Conservation (phyloP, 2,113 vertebrate genomes). For the Orientallactaga bullata region DNA sequence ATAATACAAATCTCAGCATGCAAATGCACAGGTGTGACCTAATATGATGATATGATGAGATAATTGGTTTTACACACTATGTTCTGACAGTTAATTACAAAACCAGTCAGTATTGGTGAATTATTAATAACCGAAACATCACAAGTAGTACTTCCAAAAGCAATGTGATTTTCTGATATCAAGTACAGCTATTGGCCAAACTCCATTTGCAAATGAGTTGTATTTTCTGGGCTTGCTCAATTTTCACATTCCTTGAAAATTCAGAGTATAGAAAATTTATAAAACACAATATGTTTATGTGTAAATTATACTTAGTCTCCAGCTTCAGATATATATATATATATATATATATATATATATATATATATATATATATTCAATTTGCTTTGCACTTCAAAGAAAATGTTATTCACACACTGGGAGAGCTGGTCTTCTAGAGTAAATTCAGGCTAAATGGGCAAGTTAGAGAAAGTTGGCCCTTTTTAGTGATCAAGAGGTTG, state of each 20-base stretch:
- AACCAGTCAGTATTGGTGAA: neutral
- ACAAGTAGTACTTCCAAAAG: neutral
- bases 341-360: no score
- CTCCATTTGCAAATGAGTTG: neutral
- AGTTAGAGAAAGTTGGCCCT: neutral
- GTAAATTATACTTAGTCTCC: neutral
- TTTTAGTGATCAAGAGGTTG: neutral
- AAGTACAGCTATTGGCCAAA: neutral
- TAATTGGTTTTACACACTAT: neutral
- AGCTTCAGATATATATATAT: neutral
- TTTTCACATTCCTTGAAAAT: neutral
- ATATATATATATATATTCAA: no score
- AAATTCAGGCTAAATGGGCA: neutral
- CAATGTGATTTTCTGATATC: neutral
- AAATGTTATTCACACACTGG: neutral
- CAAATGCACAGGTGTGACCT: neutral
- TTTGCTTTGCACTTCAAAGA: neutral
- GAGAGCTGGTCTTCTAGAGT: neutral
- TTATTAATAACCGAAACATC: neutral
- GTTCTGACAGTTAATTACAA: conserved; percentile 24
- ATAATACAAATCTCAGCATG: neutral
- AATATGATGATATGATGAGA: neutral
- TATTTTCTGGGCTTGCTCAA: neutral
- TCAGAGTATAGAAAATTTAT: neutral
- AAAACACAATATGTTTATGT: neutral